phyloP scores from a whole-genome alignment of 2,113 vertebrate genomes.

The Urocynchramus pylzowi region DNA sequence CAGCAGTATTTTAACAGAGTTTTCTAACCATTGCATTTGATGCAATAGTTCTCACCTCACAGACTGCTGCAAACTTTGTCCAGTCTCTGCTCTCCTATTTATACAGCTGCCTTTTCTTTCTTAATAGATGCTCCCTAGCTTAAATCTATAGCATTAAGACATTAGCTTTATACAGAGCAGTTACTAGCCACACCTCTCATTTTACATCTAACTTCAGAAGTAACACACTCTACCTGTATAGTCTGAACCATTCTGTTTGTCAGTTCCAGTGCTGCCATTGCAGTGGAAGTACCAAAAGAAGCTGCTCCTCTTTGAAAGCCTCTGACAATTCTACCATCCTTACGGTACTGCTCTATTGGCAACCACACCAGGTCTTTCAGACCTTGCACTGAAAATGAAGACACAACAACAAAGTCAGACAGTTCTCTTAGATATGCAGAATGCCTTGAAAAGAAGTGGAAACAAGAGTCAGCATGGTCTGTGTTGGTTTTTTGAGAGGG shows the following conservation, averaged over 20 bases:
- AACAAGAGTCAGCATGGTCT: neutral
- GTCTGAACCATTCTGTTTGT: conserved; percentile 96
- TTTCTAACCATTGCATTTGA: neutral
- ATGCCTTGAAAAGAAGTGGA: neutral
- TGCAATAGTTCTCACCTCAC: neutral
- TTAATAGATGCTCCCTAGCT: neutral
- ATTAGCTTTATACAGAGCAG: neutral
- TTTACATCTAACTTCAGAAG: neutral
- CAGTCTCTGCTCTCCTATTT: neutral
- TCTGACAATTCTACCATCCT: conserved; percentile 91
- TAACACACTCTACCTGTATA: conserved; percentile 83
- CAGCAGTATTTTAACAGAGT: neutral
- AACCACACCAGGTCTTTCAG: conserved; percentile 97
- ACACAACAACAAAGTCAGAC: neutral
- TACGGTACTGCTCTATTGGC: conserved; percentile 96
- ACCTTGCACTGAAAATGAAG: conserved; percentile 86
- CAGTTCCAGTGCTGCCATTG: conserved; percentile 95
- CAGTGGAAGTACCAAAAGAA: conserved; percentile 96
- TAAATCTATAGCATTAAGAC: neutral
- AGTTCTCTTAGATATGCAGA: neutral
- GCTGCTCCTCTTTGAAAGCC: conserved; percentile 94
- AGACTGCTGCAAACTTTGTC: neutral
- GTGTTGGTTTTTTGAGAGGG: neutral
- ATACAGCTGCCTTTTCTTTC: neutral
- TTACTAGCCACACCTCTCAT: neutral